A percentile compares a stretch with the other conserved stretches of the same genome.
These are phyloP conservation scores for Lepas anatifera DNA, from an alignment of 2,888 invertebrate genomes.

Conservation along the genomic window DNA sequence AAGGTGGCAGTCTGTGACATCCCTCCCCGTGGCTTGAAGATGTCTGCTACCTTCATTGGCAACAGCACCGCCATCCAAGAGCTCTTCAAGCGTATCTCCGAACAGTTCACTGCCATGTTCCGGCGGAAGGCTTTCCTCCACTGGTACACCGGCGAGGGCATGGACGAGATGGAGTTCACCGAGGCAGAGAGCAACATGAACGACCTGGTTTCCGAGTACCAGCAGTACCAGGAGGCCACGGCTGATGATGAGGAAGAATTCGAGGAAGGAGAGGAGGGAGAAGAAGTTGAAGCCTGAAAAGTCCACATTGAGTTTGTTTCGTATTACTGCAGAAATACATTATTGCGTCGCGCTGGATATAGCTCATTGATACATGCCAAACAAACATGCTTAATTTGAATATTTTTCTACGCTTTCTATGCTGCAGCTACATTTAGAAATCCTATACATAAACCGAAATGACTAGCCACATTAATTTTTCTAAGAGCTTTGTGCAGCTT, in stretches of 20 bases:
- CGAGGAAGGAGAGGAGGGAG: slow-evolving; percentile 20
- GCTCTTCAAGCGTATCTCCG: slow-evolving; percentile 64
- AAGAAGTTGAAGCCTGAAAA: background rate
- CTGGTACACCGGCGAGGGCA: slow-evolving; percentile 47
- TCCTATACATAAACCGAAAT: too few species aligned
- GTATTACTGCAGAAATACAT: too few species aligned
- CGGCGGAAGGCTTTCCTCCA: slow-evolving; percentile 45
- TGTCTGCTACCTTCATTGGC: slow-evolving; percentile 81
- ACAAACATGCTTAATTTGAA: too few species aligned
- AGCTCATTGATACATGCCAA: too few species aligned
- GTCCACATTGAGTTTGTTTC: too few species aligned
- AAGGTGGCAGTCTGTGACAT: slow-evolving; percentile 71
- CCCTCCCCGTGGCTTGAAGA: slow-evolving; percentile 56
- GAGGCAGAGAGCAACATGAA: slow-evolving; percentile 40
- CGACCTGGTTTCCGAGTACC: slow-evolving; percentile 40
- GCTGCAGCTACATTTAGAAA: too few species aligned
- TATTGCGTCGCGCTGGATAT: too few species aligned
- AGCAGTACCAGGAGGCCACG: slow-evolving; percentile 48
- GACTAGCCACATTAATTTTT: too few species aligned
- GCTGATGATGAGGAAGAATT: slow-evolving; percentile 44
- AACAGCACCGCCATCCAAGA: slow-evolving; percentile 80
- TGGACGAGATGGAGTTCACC: slow-evolving; percentile 41
- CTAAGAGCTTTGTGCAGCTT: too few species aligned
- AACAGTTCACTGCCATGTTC: slow-evolving; percentile 76
- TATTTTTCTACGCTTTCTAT: too few species aligned